Conservation (phyloP, 2,113 vertebrate species). For the Isurus oxyrinchus region DNA sequence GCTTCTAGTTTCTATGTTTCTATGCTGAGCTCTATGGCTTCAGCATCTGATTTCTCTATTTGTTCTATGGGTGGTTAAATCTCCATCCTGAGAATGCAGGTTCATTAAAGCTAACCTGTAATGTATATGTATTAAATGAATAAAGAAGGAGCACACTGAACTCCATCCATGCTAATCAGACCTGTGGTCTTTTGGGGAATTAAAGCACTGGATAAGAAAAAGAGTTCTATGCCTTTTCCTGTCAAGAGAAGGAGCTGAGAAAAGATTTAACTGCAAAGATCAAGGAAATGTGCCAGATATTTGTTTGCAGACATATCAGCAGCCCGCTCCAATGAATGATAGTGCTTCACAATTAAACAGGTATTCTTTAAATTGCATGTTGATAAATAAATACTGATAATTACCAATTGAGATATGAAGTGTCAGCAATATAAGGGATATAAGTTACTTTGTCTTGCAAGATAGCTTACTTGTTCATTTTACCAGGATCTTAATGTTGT, state of each 20-base stretch:
- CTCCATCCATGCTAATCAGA: not conserved
- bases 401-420: not conserved
- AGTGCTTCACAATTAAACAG: not conserved
- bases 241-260: not conserved
- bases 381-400: not conserved
- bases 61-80: not conserved
- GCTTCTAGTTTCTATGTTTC: too few species aligned
- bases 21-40: not conserved
- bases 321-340: not conserved
- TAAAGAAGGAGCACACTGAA: not conserved
- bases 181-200: not conserved
- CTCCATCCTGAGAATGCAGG: not conserved
- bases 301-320: not conserved
- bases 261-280: not conserved
- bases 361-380: not conserved
- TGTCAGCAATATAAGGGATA: not conserved
- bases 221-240: not conserved
- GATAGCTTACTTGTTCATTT: not conserved
- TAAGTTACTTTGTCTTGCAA: not conserved
- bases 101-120: not conserved
- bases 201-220: not conserved
- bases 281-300: not conserved
- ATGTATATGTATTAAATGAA: not conserved
- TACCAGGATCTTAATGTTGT: not conserved
- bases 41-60: not conserved